A percentile compares a stretch with the other conserved stretches of the same genome.
Conservation (phyloP, 2,888 invertebrate genomes). For the Leuctra nigra region DNA sequence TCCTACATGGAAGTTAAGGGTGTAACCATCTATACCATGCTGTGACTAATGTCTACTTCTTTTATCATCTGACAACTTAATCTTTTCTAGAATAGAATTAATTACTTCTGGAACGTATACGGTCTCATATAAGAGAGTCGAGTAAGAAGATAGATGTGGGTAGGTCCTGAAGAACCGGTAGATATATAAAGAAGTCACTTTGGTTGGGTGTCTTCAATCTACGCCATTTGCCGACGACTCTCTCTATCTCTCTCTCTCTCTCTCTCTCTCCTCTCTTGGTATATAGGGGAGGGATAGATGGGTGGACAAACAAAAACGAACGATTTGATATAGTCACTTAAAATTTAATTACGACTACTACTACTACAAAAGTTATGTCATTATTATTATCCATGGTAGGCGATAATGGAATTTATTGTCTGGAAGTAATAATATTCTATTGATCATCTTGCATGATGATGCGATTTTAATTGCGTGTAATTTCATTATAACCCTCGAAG, state of each 20-base stretch:
- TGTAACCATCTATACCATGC: conserved; percentile 8
- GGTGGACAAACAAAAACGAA: too few relatives aligned
- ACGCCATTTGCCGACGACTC: too few relatives aligned
- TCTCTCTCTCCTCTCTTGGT: too few relatives aligned
- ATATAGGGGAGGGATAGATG: too few relatives aligned
- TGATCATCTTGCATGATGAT: too few relatives aligned
- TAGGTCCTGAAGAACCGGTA: not conserved
- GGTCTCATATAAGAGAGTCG: not conserved
- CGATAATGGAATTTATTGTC: not conserved
- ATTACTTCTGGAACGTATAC: conserved; percentile 6
- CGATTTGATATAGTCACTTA: not conserved
- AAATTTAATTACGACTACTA: not conserved
- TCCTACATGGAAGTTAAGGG: too few relatives aligned
- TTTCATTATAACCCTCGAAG: too few relatives aligned
- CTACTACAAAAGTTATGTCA: not conserved
- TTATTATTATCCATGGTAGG: not conserved
- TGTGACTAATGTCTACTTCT: conserved; percentile 21
- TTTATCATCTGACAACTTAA: conserved; percentile 26
- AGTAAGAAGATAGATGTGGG: not conserved
- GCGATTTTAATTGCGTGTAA: too few relatives aligned
- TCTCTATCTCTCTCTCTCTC: too few relatives aligned
- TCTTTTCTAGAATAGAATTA: conserved; percentile 16
- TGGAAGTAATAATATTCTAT: conserved; percentile 1
- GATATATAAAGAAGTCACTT: too few relatives aligned
- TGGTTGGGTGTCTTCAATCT: too few relatives aligned